Percentiles rank a stretch among this genome's conserved stretches.
phyloP scores from a whole-genome alignment of 1,140 invertebrate genomes.

The Teleogryllus occipitalis region DNA sequence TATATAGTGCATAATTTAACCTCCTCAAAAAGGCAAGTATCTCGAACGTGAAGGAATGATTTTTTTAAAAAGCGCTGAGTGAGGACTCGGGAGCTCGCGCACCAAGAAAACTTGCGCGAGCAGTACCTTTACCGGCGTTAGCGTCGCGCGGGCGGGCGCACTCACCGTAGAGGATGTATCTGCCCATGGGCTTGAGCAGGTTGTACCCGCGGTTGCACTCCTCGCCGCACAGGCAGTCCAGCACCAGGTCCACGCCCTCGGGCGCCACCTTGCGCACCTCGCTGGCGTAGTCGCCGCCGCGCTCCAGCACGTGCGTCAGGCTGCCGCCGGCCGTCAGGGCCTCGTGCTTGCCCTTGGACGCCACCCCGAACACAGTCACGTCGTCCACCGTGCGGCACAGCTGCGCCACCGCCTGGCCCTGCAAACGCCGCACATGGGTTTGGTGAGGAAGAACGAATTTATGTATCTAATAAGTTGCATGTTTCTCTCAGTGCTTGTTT shows the following conservation, averaged over 20 bases:
- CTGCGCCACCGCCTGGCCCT: slow-evolving; percentile 79
- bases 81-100: too few relatives aligned
- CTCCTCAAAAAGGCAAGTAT: too few relatives aligned
- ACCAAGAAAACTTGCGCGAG: too few relatives aligned
- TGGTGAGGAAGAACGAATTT: too few relatives aligned
- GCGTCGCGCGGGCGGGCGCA: too few relatives aligned
- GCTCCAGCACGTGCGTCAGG: slow-evolving; percentile 67
- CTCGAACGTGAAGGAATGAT: too few relatives aligned
- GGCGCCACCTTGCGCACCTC: slow-evolving; percentile 75
- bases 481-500: too few relatives aligned
- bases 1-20: too few relatives aligned
- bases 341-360: slow-evolving; percentile 77
- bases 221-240: slow-evolving; percentile 83
- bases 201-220: slow-evolving; percentile 77
- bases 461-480: too few relatives aligned
- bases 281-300: slow-evolving; percentile 66
- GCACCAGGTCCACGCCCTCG: slow-evolving; percentile 76
- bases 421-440: slow-evolving; percentile 13
- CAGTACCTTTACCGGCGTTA: too few relatives aligned
- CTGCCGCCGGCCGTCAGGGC: slow-evolving; percentile 54
- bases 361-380: slow-evolving; percentile 75
- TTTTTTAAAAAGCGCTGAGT: too few relatives aligned
- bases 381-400: slow-evolving; percentile 71
- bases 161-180: slow-evolving; percentile 76
- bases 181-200: slow-evolving; percentile 81